Percentiles rank a stretch among this genome's conserved stretches.
These are phyloP conservation scores for Cercopithecus diana DNA, from an alignment of 2,797 vertebrate species.

Conservation along the genomic window DNA sequence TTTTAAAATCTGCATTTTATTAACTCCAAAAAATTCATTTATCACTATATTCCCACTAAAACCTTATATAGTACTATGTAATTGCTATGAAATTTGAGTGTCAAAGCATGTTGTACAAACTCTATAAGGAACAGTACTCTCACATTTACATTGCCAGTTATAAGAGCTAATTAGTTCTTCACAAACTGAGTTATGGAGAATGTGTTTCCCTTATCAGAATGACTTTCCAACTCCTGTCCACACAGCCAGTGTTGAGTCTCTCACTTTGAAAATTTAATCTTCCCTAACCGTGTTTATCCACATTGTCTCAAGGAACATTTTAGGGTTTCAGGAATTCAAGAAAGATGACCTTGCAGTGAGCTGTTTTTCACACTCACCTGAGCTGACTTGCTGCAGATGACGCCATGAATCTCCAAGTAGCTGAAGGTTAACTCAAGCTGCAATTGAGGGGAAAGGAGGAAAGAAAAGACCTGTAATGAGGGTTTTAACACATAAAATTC, in stretches of 20 bases:
- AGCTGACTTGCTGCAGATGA: conserved; percentile 92
- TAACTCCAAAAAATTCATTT: background rate
- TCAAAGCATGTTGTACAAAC: background rate
- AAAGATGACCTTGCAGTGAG: background rate
- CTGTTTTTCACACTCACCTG: conserved; percentile 82
- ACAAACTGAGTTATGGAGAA: background rate
- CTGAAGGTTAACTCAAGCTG: conserved; percentile 97
- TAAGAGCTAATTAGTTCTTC: background rate
- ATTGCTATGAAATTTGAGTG: background rate
- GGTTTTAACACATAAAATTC: background rate
- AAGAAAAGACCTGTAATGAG: conserved; percentile 39
- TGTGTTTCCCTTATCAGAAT: background rate
- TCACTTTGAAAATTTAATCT: background rate
- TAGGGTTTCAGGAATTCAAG: background rate
- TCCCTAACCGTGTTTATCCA: background rate
- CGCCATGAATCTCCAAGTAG: conserved; percentile 97
- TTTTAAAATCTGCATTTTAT: background rate
- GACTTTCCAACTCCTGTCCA: background rate
- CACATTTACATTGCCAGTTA: background rate
- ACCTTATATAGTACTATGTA: background rate
- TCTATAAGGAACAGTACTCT: background rate
- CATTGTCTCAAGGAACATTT: background rate
- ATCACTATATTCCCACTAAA: background rate
- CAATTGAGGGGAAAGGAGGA: conserved; percentile 51
- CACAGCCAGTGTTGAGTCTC: background rate